phyloP scores from a whole-genome alignment of 2,797 vertebrate genomes.

The Kryptolebias ocellatus region DNA sequence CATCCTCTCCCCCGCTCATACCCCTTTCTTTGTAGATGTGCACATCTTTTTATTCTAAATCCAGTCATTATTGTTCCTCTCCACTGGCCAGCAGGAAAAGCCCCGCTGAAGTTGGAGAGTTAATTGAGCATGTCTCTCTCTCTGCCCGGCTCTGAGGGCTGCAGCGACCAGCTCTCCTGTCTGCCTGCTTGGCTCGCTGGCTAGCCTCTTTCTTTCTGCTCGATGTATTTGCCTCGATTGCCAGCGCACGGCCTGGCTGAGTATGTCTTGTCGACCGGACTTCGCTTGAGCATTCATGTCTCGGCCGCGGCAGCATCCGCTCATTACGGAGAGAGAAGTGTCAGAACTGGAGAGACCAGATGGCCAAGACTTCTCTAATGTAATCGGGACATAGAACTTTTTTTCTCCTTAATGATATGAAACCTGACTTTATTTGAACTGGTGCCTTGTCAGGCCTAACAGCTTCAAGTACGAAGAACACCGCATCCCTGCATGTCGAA shows the following conservation, averaged over 20 bases:
- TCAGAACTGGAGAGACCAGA: constrained; percentile 78
- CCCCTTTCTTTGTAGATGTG: constrained; percentile 80
- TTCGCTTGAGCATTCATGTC: constrained; percentile 85
- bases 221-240: constrained; percentile 81
- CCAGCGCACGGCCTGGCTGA: constrained; percentile 72
- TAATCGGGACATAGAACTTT: constrained; percentile 86
- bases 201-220: constrained; percentile 70
- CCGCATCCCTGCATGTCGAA: constrained; percentile 27
- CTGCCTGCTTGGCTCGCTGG: constrained; percentile 65
- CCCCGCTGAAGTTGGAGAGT: constrained; percentile 81
- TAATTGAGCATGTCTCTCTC: constrained; percentile 84
- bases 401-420: constrained; percentile 82
- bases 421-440: constrained; percentile 77
- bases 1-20: constrained; percentile 63
- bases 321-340: constrained; percentile 86
- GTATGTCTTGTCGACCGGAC: constrained; percentile 80
- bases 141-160: constrained; percentile 63
- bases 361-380: constrained; percentile 79
- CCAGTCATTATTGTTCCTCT: constrained; percentile 84
- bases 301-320: constrained; percentile 70
- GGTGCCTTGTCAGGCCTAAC: constrained; percentile 78
- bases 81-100: constrained; percentile 83
- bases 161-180: constrained; percentile 61
- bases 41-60: constrained; percentile 87
- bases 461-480: constrained; percentile 62